A percentile compares a stretch with the other conserved stretches of the same genome.
phyloP scores from a whole-genome alignment of 2,113 vertebrate genomes.

The Atlantisia rogersi region DNA sequence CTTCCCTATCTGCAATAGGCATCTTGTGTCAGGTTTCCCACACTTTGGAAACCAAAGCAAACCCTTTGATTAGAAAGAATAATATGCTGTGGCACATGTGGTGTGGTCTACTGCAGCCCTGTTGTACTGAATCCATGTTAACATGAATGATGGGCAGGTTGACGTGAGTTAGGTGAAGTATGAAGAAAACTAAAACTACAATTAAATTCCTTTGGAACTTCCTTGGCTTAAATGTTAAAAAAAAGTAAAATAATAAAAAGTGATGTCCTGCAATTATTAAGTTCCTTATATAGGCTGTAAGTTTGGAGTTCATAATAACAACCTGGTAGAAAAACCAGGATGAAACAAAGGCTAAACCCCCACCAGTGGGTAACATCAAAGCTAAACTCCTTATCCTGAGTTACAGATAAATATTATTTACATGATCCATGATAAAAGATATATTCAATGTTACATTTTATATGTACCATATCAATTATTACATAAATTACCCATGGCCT shows the following conservation, averaged over 20 bases:
- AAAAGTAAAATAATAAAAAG: neutral
- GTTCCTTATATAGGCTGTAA: neutral
- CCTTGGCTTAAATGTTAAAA: neutral
- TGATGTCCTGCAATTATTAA: neutral
- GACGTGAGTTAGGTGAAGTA: neutral
- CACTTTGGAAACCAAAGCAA: conserved; percentile 62
- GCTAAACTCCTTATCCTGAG: neutral
- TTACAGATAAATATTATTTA: neutral
- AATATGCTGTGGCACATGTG: conserved; percentile 51
- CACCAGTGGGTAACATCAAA: neutral
- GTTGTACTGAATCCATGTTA: neutral
- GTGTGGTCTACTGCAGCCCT: conserved; percentile 32
- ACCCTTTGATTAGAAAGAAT: conserved; percentile 62
- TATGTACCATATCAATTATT: neutral
- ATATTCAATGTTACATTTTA: neutral
- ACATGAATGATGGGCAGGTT: conserved; percentile 1
- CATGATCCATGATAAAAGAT: neutral
- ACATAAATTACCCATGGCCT: neutral
- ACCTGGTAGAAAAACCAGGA: neutral
- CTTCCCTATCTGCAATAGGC: conserved; percentile 51
- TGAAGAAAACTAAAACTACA: neutral
- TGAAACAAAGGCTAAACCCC: neutral
- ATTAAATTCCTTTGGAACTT: neutral
- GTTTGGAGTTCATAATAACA: neutral
- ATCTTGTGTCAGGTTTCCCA: conserved; percentile 72